phyloP scores from a whole-genome alignment of 2,888 invertebrate genomes.

The Lasiommata megera region DNA sequence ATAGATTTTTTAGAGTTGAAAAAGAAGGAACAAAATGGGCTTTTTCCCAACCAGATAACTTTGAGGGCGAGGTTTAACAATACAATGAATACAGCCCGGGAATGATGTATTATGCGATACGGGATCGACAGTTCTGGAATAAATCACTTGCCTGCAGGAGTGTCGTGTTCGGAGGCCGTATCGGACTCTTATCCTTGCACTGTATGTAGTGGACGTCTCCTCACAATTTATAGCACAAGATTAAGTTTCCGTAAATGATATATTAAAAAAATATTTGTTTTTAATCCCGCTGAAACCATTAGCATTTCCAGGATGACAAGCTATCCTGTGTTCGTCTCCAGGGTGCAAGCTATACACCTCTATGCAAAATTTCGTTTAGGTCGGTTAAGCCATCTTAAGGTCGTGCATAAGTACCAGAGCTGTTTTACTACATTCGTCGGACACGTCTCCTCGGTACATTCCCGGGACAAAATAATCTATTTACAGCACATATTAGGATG shows the following conservation, averaged over 20 bases:
- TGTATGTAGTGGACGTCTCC: not conserved
- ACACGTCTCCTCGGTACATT: too few species aligned
- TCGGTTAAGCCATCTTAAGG: too few species aligned
- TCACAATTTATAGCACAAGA: not conserved
- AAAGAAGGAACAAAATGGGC: constrained; percentile 15
- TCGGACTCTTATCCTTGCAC: not conserved
- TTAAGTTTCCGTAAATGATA: not conserved
- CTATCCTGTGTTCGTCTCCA: too few species aligned
- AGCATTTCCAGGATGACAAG: too few species aligned
- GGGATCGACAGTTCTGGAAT: constrained; percentile 38
- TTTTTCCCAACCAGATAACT: constrained; percentile 32
- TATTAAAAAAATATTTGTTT: not conserved
- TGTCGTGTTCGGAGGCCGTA: constrained; percentile 4
- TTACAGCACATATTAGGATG: too few species aligned
- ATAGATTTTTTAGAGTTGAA: constrained; percentile 17
- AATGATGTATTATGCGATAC: constrained; percentile 54
- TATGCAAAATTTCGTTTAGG: too few species aligned
- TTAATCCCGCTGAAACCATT: too few species aligned
- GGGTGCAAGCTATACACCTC: too few species aligned
- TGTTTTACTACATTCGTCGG: too few species aligned
- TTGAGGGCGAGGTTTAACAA: constrained; percentile 41
- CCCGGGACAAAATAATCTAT: too few species aligned
- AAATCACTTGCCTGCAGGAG: constrained; percentile 10
- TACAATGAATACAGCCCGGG: constrained; percentile 43
- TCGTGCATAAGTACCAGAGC: too few species aligned